Evolutionary conservation across 2,113 vertebrate species (phyloP).

Genomic region (Crotalus horridus): DNA sequence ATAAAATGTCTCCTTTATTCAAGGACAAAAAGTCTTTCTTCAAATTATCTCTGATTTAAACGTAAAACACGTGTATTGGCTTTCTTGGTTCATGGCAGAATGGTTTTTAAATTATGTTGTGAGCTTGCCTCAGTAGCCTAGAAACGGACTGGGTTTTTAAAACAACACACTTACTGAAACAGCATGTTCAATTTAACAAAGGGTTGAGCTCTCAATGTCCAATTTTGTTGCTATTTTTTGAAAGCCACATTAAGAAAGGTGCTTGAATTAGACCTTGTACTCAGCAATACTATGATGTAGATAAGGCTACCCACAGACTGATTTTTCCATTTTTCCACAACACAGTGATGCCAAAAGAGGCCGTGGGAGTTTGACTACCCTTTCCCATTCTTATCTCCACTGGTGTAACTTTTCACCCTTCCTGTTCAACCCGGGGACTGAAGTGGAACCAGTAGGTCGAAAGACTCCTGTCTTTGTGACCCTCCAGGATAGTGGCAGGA

Average conservation of each 20-base stretch:
- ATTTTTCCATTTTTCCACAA: too few relatives aligned
- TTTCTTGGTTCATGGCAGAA: background rate
- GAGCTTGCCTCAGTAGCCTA: background rate
- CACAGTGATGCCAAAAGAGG: background rate
- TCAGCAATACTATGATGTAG: background rate
- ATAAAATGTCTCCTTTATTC: too few relatives aligned
- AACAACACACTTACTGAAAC: background rate
- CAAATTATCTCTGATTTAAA: background rate
- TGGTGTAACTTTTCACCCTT: background rate
- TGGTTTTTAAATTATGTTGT: background rate
- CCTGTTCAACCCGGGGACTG: background rate
- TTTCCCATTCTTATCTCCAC: slow-evolving; percentile 9
- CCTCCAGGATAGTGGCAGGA: background rate
- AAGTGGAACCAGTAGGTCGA: slow-evolving; percentile 9
- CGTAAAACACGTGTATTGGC: background rate
- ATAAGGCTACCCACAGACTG: background rate
- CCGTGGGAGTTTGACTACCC: slow-evolving; percentile 4
- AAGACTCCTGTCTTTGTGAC: slow-evolving; percentile 14
- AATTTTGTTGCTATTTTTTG: too few relatives aligned
- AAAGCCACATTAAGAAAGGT: background rate
- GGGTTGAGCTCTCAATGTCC: too few relatives aligned
- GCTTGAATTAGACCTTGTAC: background rate
- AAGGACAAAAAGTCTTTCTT: background rate
- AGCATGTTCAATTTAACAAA: background rate
- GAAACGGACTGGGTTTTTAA: background rate